Percentiles rank a stretch among this genome's conserved stretches.
These are phyloP conservation scores for Zosterops pallidus DNA, from an alignment of 2,113 vertebrate species.

Conservation along the genomic window DNA sequence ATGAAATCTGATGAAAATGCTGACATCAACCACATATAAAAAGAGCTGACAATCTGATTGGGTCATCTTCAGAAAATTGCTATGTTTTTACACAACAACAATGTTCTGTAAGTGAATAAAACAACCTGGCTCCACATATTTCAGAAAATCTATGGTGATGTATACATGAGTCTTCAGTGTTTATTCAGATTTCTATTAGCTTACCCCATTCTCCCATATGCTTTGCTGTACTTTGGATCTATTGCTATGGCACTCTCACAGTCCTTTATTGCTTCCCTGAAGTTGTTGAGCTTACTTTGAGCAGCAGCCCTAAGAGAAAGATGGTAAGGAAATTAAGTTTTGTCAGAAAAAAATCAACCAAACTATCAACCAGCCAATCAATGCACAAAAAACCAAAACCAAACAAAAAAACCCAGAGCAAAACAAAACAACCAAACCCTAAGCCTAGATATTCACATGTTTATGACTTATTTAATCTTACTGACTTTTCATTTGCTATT, in stretches of 20 bases:
- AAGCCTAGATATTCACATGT: not conserved
- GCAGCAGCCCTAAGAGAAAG: constrained; percentile 86
- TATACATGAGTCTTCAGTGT: not conserved
- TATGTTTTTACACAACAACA: not conserved
- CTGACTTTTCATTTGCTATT: not conserved
- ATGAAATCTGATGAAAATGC: not conserved
- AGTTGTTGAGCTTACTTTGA: constrained; percentile 92
- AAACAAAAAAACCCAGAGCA: not conserved
- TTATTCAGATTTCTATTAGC: constrained; percentile 18
- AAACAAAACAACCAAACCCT: not conserved
- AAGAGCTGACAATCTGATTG: not conserved
- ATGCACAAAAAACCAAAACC: not conserved
- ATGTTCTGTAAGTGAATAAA: not conserved
- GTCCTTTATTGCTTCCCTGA: constrained; percentile 89
- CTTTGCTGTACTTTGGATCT: constrained; percentile 95
- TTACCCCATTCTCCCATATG: constrained; percentile 98
- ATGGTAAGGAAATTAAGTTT: not conserved
- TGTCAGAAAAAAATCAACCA: not conserved
- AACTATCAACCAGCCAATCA: not conserved
- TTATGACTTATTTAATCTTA: not conserved
- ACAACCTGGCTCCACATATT: not conserved
- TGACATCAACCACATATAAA: not conserved
- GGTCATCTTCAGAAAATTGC: not conserved
- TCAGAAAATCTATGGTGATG: not conserved
- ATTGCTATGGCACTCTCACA: constrained; percentile 94